Conservation (phyloP, 2,797 vertebrate species). For the Protosalanx chinensis region DNA sequence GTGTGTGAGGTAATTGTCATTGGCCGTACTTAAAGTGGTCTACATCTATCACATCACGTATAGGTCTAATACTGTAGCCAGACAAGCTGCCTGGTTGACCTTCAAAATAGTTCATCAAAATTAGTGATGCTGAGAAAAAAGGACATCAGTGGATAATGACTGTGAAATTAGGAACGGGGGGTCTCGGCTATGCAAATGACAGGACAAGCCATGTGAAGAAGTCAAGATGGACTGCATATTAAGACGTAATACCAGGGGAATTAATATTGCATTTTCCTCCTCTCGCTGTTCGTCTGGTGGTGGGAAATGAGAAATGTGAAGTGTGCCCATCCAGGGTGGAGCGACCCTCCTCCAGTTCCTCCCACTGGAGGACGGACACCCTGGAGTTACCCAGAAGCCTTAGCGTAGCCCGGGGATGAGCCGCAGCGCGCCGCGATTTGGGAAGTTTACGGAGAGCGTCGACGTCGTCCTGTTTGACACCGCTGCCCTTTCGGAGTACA, state of each 20-base stretch:
- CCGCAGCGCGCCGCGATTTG: slow-evolving; percentile 20
- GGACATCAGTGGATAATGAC: slow-evolving; percentile 97
- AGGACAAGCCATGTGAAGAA: slow-evolving; percentile 93
- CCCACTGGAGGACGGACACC: slow-evolving; percentile 24
- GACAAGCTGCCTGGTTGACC: slow-evolving; percentile 77
- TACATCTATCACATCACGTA: slow-evolving; percentile 37
- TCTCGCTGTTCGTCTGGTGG: slow-evolving; percentile 24
- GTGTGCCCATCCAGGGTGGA: slow-evolving; percentile 54
- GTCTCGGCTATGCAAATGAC: slow-evolving; percentile 89
- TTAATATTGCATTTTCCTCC: slow-evolving; percentile 80
- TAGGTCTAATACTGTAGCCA: slow-evolving; percentile 44
- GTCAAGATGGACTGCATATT: slow-evolving; percentile 93
- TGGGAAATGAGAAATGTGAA: slow-evolving; percentile 54
- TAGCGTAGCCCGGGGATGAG: slow-evolving; percentile 15
- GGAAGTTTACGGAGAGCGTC: slow-evolving; percentile 55
- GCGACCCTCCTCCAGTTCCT: slow-evolving; percentile 29
- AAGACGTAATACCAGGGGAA: slow-evolving; percentile 88
- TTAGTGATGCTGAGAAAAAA: slow-evolving; percentile 94
- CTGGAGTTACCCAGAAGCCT: slow-evolving; percentile 6
- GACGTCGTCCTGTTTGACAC: slow-evolving; percentile 57
- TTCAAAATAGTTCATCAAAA: slow-evolving; percentile 99
- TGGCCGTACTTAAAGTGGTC: slow-evolving; percentile 10
- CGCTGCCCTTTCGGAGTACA: slow-evolving; percentile 60
- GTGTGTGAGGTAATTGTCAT: slow-evolving; percentile 37
- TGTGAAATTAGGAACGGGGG: slow-evolving; percentile 97